Conservation (phyloP, 2,888 invertebrate species). For the Epistrophe grossulariae region DNA sequence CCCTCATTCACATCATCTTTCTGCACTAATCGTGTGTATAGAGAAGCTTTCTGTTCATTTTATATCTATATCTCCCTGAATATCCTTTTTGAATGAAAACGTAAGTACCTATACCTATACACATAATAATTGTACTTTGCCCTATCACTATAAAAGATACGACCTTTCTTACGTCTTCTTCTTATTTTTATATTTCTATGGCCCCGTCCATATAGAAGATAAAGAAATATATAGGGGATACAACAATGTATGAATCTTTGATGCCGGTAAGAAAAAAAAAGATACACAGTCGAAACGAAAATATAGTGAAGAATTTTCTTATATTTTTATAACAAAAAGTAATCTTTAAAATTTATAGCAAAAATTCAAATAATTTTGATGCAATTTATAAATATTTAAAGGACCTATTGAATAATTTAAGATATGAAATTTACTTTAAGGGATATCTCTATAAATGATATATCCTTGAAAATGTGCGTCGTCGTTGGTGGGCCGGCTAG, state of each 20-base stretch:
- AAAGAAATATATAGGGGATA: constrained; percentile 31
- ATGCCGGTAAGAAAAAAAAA: constrained; percentile 51
- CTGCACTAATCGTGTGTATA: constrained; percentile 63
- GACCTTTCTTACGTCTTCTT: constrained; percentile 53
- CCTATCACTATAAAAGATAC: constrained; percentile 54
- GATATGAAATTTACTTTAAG: background rate
- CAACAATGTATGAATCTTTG: constrained; percentile 63
- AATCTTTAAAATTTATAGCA: background rate
- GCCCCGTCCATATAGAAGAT: constrained; percentile 6
- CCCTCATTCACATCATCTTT: constrained; percentile 30
- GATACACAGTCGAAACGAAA: constrained; percentile 20
- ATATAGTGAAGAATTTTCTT: constrained; percentile 22
- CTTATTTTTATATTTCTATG: constrained; percentile 21
- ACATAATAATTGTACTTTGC: constrained; percentile 31
- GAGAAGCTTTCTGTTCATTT: constrained; percentile 28
- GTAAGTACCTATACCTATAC: constrained; percentile 3
- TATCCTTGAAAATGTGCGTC: background rate
- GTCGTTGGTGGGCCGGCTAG: background rate
- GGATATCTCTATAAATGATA: background rate
- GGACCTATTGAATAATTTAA: too few species aligned
- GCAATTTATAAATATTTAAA: too few species aligned
- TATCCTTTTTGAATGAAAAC: constrained; percentile 70
- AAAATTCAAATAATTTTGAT: background rate
- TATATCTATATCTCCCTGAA: constrained; percentile 31
- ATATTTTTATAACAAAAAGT: too few species aligned